Evolutionary conservation across 1,140 invertebrate species (phyloP).

Genomic region (Pachyrhynchus sulphureomaculatus): DNA sequence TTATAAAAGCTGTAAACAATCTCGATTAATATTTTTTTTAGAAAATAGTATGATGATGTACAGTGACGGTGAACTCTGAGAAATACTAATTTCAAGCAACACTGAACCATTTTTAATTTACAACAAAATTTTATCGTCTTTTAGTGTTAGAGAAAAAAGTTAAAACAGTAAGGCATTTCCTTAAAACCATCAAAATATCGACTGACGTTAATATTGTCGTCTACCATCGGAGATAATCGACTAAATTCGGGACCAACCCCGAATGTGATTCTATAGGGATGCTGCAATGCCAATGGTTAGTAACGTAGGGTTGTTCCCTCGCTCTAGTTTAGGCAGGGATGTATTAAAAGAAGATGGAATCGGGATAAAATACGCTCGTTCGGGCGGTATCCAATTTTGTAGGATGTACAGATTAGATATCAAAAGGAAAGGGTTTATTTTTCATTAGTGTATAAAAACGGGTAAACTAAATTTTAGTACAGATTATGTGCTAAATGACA

Average conservation of each 20-base stretch:
- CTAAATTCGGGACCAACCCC: conserved; percentile 24
- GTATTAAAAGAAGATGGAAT: not conserved
- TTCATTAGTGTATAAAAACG: not conserved
- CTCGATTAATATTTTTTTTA: no score
- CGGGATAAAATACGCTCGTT: conserved; percentile 6
- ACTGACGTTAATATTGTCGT: conserved; percentile 20
- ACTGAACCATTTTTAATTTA: no score
- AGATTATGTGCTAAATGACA: not conserved
- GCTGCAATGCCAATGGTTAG: conserved; percentile 33
- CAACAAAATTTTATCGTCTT: no score
- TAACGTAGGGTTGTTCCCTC: conserved; percentile 34
- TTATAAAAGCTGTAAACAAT: no score
- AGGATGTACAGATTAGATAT: conserved; percentile 3
- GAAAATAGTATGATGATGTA: no score
- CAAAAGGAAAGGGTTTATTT: not conserved
- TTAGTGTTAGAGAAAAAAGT: no score
- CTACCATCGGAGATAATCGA: conserved; percentile 1
- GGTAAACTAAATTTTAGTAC: not conserved
- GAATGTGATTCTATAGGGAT: conserved; percentile 24
- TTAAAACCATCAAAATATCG: conserved; percentile 24
- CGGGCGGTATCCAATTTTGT: conserved; percentile 3
- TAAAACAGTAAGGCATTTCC: not conserved
- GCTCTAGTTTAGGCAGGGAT: not conserved
- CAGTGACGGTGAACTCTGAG: no score
- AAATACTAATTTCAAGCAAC: no score